phyloP scores from a whole-genome alignment of 2,113 vertebrate species.

The Centrocercus urophasianus region DNA sequence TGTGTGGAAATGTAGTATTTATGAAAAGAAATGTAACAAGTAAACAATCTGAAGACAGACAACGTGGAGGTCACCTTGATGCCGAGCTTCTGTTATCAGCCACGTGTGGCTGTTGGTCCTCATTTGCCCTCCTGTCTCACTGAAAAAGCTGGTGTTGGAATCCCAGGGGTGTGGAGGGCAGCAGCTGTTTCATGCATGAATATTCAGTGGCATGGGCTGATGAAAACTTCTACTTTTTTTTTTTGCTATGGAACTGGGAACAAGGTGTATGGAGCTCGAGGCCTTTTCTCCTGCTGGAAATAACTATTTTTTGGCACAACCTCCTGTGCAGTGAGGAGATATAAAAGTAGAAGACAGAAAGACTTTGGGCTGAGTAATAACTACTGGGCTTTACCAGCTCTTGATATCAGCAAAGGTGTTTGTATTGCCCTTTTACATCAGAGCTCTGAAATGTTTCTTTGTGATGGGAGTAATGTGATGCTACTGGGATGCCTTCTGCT shows the following conservation, averaged over 20 bases:
- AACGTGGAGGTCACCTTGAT: conserved; percentile 15
- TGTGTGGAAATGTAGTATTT: background rate
- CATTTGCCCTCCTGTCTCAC: background rate
- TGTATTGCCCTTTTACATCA: background rate
- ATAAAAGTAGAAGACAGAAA: background rate
- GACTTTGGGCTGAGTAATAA: background rate
- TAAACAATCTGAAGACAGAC: conserved; percentile 1
- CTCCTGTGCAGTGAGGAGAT: background rate
- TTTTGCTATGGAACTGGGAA: background rate
- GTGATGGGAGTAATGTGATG: background rate
- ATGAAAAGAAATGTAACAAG: background rate
- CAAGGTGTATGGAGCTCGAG: background rate
- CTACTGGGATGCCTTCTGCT: background rate
- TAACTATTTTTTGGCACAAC: background rate
- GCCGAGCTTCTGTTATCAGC: background rate
- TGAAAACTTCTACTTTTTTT: background rate
- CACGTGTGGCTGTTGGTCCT: conserved; percentile 1
- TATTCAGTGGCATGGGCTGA: background rate
- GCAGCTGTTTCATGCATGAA: background rate
- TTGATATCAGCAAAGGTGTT: background rate
- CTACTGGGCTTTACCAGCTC: background rate
- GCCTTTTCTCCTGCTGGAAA: background rate
- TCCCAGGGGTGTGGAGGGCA: background rate
- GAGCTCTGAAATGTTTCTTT: background rate
- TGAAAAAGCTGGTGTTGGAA: background rate